Percentiles rank a stretch among this genome's conserved stretches.
These are phyloP conservation scores for Sinonovacula constricta DNA, from an alignment of 1,140 invertebrate genomes.

Conservation along the genomic window DNA sequence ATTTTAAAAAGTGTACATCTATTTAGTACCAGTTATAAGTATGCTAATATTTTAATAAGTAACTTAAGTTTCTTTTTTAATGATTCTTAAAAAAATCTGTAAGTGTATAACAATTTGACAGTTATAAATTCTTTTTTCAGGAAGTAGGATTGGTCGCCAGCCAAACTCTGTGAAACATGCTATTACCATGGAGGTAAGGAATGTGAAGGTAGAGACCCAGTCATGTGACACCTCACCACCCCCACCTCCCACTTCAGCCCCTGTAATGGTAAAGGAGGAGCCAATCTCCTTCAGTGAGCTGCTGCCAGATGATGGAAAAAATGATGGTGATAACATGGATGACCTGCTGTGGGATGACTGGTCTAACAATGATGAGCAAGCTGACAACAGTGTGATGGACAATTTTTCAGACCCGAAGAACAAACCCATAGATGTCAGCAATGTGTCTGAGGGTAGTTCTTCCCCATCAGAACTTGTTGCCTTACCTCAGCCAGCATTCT, in stretches of 20 bases:
- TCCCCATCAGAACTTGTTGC: too few species aligned
- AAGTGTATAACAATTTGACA: too few species aligned
- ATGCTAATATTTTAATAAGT: too few species aligned
- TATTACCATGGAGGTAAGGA: conserved; percentile 68
- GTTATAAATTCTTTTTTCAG: conserved; percentile 57
- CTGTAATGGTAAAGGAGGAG: conserved; percentile 27
- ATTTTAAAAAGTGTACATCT: too few species aligned
- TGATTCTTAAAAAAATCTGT: too few species aligned
- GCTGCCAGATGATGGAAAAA: background rate
- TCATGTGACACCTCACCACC: too few species aligned
- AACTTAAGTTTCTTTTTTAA: too few species aligned
- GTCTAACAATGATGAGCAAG: background rate
- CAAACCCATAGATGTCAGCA: background rate
- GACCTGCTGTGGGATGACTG: background rate
- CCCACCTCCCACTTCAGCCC: too few species aligned
- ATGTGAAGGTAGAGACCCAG: conserved; percentile 40
- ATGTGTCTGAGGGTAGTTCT: too few species aligned
- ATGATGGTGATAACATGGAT: background rate
- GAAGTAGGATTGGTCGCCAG: conserved; percentile 75
- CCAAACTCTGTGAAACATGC: conserved; percentile 76
- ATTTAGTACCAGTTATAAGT: too few species aligned
- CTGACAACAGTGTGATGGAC: too few species aligned
- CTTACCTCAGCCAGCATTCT: background rate
- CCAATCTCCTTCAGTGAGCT: conserved; percentile 7
- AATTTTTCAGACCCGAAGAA: background rate